Percentiles rank a stretch among this genome's conserved stretches.
Conservation (phyloP, 2,797 vertebrate genomes). For the Periophthalmus magnuspinnatus region DNA sequence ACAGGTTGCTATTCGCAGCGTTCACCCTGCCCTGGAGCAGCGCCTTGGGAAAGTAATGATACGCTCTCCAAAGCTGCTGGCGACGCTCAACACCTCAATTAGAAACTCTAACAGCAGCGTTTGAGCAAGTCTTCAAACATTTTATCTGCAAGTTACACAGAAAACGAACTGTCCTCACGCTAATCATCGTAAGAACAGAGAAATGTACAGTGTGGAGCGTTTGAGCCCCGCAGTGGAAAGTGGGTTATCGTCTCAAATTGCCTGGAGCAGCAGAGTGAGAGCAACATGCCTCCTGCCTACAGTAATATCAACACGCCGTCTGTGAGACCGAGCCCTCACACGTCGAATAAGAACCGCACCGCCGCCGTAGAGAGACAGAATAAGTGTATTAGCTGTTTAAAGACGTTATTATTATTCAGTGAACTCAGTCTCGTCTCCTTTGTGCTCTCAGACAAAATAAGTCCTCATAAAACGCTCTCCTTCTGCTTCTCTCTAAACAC, state of each 20-base stretch:
- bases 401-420: neutral
- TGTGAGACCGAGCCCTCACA: constrained; percentile 24
- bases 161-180: neutral
- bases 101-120: constrained; percentile 1
- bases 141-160: neutral
- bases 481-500: constrained; percentile 7
- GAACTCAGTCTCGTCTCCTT: neutral
- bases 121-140: constrained; percentile 5
- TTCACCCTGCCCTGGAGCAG: constrained; percentile 24
- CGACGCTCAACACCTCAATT: constrained; percentile 22
- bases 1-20: constrained; percentile 17
- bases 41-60: constrained; percentile 18
- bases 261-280: constrained; percentile 58
- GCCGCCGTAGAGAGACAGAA: too few species aligned
- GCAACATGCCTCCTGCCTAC: constrained; percentile 67
- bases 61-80: constrained; percentile 22
- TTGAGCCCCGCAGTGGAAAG: constrained; percentile 57
- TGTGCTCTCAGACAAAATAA: neutral
- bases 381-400: neutral
- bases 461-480: neutral
- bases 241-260: constrained; percentile 67
- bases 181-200: neutral
- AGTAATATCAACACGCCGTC: constrained; percentile 61
- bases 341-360: too few species aligned
- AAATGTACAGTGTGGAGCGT: constrained; percentile 24